Base-by-base conservation (phyloP, 1,140 invertebrate genomes). In the Aphelinus atriplicis region DNA sequence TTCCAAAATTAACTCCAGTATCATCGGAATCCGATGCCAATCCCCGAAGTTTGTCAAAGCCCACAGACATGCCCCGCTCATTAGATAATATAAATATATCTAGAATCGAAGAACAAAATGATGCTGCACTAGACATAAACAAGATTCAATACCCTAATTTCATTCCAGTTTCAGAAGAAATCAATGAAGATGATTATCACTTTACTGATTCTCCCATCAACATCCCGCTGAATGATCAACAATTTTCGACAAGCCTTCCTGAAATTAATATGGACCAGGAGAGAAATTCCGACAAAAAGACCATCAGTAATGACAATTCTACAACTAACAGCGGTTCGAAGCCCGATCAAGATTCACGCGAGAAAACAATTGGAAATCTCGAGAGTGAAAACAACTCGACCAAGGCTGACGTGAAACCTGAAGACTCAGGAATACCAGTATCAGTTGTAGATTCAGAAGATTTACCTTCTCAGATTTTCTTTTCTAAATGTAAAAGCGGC, bases 401-500 rank as follows among this genome's bases (percentile, higher is more conserved):
- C 51, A 9, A 53, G 4, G 9, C 51, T 62, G 7, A 3, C 7
- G 0, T 6, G 1, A 42, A 62, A 7, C 43, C 47, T 1, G 63
- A 47, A 3, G 9, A 61, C 7, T 56, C 64, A 60, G 50, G 10
- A 10, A 68, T 69, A 2, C 68, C 69, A 61, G 69, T 76, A 53
- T 45, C 55, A 60, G 42, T 58, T 53, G 1, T 56, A 67, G 61
- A 3, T 26, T 46, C 51, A 3, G 53, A 68, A 56, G 45, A 72
- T 45, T 2, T 3, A 50, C 1, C 10, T 5, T 9, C 57, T 1
- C 51, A 9, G 61, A 7, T 26, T 46, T 62, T 85, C 7, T 89
- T 89, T 64, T 89, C 90, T 1, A 90, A 90, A 81, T 91, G 91
- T 79, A 85, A 86, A 58, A 80, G 86, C 65, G 91, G 90, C 0